phyloP scores from a whole-genome alignment of 2,888 invertebrate species.

The Tinea semifulvella region DNA sequence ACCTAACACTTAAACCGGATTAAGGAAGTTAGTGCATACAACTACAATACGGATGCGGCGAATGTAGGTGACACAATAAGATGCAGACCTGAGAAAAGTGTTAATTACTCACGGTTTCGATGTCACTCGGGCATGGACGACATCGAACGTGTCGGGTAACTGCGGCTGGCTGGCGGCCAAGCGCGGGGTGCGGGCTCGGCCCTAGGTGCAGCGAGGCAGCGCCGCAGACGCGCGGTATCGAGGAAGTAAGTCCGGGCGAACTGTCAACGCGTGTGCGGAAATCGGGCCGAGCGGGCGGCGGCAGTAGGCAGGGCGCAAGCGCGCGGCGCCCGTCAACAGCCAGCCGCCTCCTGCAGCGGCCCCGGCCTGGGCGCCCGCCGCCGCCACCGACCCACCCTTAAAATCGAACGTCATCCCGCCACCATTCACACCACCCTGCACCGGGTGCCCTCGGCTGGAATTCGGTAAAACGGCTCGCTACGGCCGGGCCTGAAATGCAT shows the following conservation, averaged over 20 bases:
- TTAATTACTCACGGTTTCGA: slow-evolving; percentile 35
- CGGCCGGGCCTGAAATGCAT: slow-evolving; percentile 63
- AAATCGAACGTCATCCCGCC: slow-evolving; percentile 65
- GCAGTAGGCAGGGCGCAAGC: slow-evolving; percentile 45
- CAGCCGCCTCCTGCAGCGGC: slow-evolving; percentile 50
- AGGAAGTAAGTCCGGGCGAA: slow-evolving; percentile 66
- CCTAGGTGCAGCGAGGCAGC: slow-evolving; percentile 27
- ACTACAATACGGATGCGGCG: slow-evolving; percentile 2
- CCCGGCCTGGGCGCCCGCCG: slow-evolving; percentile 20
- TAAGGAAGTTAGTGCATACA: neutral
- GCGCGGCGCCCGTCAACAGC: slow-evolving; percentile 68
- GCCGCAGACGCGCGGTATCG: slow-evolving; percentile 54
- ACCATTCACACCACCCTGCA: slow-evolving; percentile 44
- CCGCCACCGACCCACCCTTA: slow-evolving; percentile 31
- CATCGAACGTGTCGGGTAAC: slow-evolving; percentile 23
- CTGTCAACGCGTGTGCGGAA: slow-evolving; percentile 72
- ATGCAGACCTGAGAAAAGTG: slow-evolving; percentile 1
- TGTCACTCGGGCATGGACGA: slow-evolving; percentile 49
- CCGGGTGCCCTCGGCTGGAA: slow-evolving; percentile 40
- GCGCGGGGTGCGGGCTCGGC: slow-evolving; percentile 20
- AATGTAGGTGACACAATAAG: slow-evolving; percentile 11
- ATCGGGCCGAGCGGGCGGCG: slow-evolving; percentile 59
- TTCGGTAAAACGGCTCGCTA: slow-evolving; percentile 62
- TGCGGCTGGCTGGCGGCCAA: slow-evolving; percentile 24
- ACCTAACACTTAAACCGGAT: no score